These are phyloP conservation scores for Caenorhabditis afra DNA, from an alignment of 2,888 invertebrate species.

Conservation along the genomic window DNA sequence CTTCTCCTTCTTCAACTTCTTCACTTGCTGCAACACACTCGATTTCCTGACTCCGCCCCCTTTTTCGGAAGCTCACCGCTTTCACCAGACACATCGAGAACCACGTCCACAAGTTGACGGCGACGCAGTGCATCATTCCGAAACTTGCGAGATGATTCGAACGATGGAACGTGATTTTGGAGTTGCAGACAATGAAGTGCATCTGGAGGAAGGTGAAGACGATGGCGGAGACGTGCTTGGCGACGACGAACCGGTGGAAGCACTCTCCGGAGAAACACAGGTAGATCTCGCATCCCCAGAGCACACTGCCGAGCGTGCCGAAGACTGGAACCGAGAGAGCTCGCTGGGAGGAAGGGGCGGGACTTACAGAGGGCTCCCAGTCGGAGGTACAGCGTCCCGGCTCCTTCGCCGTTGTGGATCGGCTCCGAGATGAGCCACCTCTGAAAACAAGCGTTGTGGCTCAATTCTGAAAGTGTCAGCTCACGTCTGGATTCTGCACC, in stretches of 20 bases:
- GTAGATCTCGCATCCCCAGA: slow-evolving; percentile 76
- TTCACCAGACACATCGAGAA: slow-evolving; percentile 78
- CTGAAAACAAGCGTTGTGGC: slow-evolving; percentile 19
- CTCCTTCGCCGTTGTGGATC: slow-evolving; percentile 69
- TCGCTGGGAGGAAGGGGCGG: neutral
- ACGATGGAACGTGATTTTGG: slow-evolving; percentile 74
- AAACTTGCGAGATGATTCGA: slow-evolving; percentile 72
- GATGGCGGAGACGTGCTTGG: slow-evolving; percentile 75
- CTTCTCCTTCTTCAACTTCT: slow-evolving; percentile 40
- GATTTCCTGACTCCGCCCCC: neutral
- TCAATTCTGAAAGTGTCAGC: slow-evolving; percentile 6
- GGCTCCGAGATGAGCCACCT: slow-evolving; percentile 58
- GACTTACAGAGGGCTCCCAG: slow-evolving; percentile 74
- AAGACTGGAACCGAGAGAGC: slow-evolving; percentile 62
- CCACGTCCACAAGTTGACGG: slow-evolving; percentile 80
- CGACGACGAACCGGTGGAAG: slow-evolving; percentile 44
- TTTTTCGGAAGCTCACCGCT: too few species aligned
- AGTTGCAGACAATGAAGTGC: slow-evolving; percentile 80
- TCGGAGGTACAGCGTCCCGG: slow-evolving; percentile 73
- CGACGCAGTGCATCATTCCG: slow-evolving; percentile 78
- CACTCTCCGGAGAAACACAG: slow-evolving; percentile 58
- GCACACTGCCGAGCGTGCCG: slow-evolving; percentile 75
- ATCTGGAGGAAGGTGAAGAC: slow-evolving; percentile 79
- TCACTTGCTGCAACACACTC: slow-evolving; percentile 33
- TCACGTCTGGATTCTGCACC: slow-evolving; percentile 36